Base-by-base conservation (phyloP, 2,888 invertebrate genomes). In the Macrophya annulata region DNA sequence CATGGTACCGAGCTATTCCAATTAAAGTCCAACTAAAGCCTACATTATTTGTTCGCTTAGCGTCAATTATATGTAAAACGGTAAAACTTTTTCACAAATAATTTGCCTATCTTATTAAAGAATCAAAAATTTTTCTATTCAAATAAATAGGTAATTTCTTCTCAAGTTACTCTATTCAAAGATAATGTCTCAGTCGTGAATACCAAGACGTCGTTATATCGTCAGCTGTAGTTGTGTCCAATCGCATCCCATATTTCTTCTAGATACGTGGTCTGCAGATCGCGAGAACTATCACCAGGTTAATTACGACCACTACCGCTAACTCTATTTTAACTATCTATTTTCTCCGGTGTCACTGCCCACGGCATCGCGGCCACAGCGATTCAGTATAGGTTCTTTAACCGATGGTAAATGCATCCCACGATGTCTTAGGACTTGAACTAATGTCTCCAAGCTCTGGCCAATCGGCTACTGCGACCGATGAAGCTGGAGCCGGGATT, bases 361-460 rank as follows among this genome's bases (percentile, higher is more conserved):
- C 76, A 84, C 79, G 79, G 48, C 45, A 59, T n/a, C n/a, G 79
- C 48, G 83, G 82, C 76, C 77, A 72, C 79, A 85, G 84, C 85
- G 68, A 85, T 85, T 83, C 86, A 79, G 79, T 88, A 89, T 90
- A 90, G 91, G 89, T 90, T 90, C 90, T 89, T 90, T 92, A 91
- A 91, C 92, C 90, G 89, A 92, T 93, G 92, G 91, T 93, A 91
- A 93, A 93, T 92, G 92, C 90, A 91, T 91, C 90, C 91, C 91
- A 90, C 91, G 92, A 91, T 89, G 91, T 90, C 88, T 88, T 89
- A 85, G 89, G 93, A 93, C 93, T 90, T 91, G 89, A 91, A 93
- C 92, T 92, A 93, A 93, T 93, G 93, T 89, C 89, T 90, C 89
- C 85, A 86, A 88, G 90, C 89, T 86, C 40, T 12, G 51, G 81